Percentiles rank a stretch among this genome's conserved stretches.
phyloP scores from a whole-genome alignment of 37 sponge, comb jelly and placozoan species.

The Axinella damicornis region DNA sequence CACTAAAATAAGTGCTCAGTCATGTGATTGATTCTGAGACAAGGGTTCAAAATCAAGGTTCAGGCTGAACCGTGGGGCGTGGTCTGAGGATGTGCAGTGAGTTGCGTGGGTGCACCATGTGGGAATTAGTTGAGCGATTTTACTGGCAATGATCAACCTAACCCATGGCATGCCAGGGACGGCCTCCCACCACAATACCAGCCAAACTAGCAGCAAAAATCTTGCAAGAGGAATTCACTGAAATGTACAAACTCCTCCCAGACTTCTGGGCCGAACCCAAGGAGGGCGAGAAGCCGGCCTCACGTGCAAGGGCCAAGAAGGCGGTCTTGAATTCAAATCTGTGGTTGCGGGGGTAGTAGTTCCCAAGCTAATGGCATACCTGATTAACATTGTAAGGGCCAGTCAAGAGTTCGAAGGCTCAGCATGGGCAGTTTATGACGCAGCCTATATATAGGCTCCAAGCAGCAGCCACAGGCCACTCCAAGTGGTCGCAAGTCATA shows the following conservation, averaged over 20 bases:
- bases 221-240: not conserved
- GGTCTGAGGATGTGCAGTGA: too few relatives aligned
- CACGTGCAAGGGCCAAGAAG: not conserved
- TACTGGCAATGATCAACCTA: too few relatives aligned
- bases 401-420: slow-evolving; percentile 1
- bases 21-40: too few relatives aligned
- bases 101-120: too few relatives aligned
- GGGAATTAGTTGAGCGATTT: too few relatives aligned
- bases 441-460: slow-evolving; percentile 1
- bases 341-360: slow-evolving; percentile 17
- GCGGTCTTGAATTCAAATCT: not conserved
- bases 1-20: too few relatives aligned
- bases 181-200: slow-evolving; percentile 30
- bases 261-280: not conserved
- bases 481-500: not conserved
- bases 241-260: slow-evolving; percentile 2
- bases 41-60: too few relatives aligned
- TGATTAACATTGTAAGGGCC: not conserved
- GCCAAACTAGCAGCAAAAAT: slow-evolving; percentile 23
- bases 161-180: not conserved
- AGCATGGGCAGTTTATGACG: slow-evolving; percentile 1
- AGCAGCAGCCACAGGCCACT: slow-evolving; percentile 3
- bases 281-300: not conserved
- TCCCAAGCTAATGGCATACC: slow-evolving; percentile 54
- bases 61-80: too few relatives aligned